Percentiles rank a stretch among this genome's conserved stretches.
These are phyloP conservation scores for Tachuris rubrigastra DNA, from an alignment of 2,113 vertebrate genomes.

Conservation along the genomic window DNA sequence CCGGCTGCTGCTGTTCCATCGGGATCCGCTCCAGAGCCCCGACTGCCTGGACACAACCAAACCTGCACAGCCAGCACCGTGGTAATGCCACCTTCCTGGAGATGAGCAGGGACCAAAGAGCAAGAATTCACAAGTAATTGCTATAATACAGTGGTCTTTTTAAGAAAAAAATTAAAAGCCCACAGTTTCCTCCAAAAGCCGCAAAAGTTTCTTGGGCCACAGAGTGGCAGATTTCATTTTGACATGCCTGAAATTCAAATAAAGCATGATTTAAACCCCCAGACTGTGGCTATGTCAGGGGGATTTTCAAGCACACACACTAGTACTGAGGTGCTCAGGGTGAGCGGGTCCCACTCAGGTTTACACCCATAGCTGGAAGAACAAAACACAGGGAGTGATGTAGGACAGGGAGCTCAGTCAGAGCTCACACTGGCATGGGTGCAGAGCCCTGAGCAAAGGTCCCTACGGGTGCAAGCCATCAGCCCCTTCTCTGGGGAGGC, in stretches of 20 bases:
- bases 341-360: neutral
- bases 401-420: accelerated
- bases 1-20: accelerated
- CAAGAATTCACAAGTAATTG: accelerated
- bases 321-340: accelerated
- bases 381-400: neutral
- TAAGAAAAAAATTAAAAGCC: neutral
- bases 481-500: accelerated
- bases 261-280: neutral
- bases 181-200: neutral
- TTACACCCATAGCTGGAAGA: neutral
- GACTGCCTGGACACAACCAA: neutral
- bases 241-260: neutral
- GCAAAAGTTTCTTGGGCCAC: too few species aligned
- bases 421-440: neutral
- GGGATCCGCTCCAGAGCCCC: neutral
- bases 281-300: accelerated
- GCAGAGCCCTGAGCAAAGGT: neutral
- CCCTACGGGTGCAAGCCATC: accelerated
- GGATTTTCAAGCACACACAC: neutral
- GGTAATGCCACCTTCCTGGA: accelerated
- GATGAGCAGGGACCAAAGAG: accelerated
- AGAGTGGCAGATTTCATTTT: neutral
- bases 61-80: accelerated
- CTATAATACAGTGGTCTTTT: accelerated